Conservation (phyloP, 2,888 invertebrate species). For the Norana najaformis region DNA sequence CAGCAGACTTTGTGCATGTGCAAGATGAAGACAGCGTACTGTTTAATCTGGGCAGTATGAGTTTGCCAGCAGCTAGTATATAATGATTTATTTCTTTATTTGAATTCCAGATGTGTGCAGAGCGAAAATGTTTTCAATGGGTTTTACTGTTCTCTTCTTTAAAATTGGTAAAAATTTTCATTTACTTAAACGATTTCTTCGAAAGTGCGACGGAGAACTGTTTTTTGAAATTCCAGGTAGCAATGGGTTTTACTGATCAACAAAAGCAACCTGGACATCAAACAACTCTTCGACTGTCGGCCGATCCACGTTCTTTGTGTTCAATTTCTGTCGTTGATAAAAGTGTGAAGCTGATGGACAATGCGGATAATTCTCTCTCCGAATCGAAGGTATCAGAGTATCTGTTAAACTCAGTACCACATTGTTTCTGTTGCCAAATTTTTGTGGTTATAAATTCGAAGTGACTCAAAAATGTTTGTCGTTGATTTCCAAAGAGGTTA, state of each 20-base stretch:
- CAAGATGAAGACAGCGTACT: too few species aligned
- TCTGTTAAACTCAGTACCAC: neutral
- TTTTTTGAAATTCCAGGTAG: slow-evolving; percentile 51
- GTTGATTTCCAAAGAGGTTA: too few species aligned
- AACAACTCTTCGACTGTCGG: slow-evolving; percentile 65
- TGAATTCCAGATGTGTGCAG: neutral
- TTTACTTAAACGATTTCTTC: neutral
- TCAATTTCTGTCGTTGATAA: slow-evolving; percentile 69
- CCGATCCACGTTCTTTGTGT: slow-evolving; percentile 68
- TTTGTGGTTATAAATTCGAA: neutral
- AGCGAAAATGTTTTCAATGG: neutral
- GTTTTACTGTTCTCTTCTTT: neutral
- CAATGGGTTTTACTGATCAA: slow-evolving; percentile 57
- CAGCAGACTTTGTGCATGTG: too few species aligned
- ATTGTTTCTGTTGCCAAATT: neutral
- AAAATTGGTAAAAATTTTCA: neutral
- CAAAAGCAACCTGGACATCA: slow-evolving; percentile 65
- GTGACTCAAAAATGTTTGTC: neutral
- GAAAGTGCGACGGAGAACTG: neutral
- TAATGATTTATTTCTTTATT: too few species aligned
- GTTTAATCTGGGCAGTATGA: too few species aligned
- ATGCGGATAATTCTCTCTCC: neutral
- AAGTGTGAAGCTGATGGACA: slow-evolving; percentile 64
- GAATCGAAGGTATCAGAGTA: neutral
- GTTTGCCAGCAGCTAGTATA: too few species aligned